Conservation (phyloP, 2,888 invertebrate genomes). For the Amphipyra berbera region DNA sequence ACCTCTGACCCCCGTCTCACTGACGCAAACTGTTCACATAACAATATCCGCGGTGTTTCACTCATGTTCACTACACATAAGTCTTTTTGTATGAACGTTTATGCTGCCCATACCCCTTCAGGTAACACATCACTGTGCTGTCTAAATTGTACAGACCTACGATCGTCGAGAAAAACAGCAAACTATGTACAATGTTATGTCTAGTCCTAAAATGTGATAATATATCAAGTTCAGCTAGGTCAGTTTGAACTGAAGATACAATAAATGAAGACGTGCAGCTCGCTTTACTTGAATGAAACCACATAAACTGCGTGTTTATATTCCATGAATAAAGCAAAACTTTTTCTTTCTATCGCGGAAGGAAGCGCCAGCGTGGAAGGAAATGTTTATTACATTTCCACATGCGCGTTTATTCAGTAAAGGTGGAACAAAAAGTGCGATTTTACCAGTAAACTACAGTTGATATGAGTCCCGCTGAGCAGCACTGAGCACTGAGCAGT, state of each 20-base stretch:
- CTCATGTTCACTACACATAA: too few relatives aligned
- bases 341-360: not conserved
- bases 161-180: too few relatives aligned
- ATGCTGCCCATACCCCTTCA: too few relatives aligned
- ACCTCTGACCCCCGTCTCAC: conserved; percentile 9
- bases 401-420: not conserved
- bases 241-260: not conserved
- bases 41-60: too few relatives aligned
- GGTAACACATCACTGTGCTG: too few relatives aligned
- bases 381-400: conserved; percentile 1
- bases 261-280: not conserved
- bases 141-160: too few relatives aligned
- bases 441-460: not conserved
- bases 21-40: too few relatives aligned
- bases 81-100: too few relatives aligned
- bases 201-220: too few relatives aligned
- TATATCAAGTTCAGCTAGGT: not conserved
- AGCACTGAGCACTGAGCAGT: not conserved
- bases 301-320: not conserved
- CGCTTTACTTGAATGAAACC: not conserved
- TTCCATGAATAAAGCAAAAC: not conserved
- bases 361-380: not conserved
- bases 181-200: too few relatives aligned
- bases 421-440: not conserved
- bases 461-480: not conserved